Evolutionary conservation across 2,888 invertebrate genomes (phyloP).

Genomic region (Callinectes sapidus): DNA sequence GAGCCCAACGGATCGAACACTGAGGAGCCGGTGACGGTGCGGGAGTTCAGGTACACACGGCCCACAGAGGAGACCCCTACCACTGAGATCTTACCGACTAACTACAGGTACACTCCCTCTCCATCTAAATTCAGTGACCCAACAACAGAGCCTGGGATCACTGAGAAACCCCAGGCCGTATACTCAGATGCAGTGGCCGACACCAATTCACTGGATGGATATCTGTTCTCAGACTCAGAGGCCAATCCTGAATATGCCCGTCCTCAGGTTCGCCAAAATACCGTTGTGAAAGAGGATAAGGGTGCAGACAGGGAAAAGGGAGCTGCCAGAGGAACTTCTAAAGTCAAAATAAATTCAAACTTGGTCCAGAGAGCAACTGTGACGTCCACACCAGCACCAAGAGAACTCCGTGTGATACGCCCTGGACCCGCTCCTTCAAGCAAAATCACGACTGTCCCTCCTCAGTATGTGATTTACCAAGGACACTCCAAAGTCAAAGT

Average conservation of each 20-base stretch:
- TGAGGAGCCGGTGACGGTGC: constrained; percentile 55
- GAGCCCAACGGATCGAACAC: constrained; percentile 42
- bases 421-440: constrained; percentile 38
- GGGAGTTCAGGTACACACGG: constrained; percentile 70
- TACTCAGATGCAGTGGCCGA: constrained; percentile 67
- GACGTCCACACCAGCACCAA: background rate
- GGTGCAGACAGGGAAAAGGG: constrained; percentile 34
- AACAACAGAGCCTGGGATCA: constrained; percentile 37
- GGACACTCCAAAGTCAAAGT: constrained; percentile 62
- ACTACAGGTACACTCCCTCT: constrained; percentile 46
- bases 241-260: constrained; percentile 66
- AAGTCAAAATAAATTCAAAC: background rate
- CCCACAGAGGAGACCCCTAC: constrained; percentile 69
- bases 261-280: constrained; percentile 52
- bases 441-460: constrained; percentile 36
- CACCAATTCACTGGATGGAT: constrained; percentile 71
- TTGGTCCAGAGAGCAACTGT: background rate
- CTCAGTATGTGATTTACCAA: constrained; percentile 56
- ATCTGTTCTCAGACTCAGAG: constrained; percentile 70
- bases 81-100: constrained; percentile 35
- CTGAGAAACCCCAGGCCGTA: constrained; percentile 14
- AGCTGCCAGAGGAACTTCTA: constrained; percentile 34
- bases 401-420: constrained; percentile 47
- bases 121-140: constrained; percentile 37
- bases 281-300: constrained; percentile 39